phyloP scores from a whole-genome alignment of 2,113 vertebrate species.

The Kryptolebias marmoratus region DNA sequence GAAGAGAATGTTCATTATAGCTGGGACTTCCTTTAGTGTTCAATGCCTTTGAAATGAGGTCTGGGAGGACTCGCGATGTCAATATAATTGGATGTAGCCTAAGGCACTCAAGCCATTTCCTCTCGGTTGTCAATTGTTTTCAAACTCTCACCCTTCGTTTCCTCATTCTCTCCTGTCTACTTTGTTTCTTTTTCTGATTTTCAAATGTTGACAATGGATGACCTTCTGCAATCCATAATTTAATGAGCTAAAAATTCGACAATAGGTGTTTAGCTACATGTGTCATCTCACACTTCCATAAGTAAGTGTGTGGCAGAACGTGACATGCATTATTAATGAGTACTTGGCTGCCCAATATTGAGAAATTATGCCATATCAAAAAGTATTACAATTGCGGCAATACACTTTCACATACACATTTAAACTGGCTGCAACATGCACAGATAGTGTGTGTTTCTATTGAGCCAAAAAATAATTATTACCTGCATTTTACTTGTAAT shows the following conservation, averaged over 20 bases:
- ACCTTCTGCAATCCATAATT: slow-evolving; percentile 47
- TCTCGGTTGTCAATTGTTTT: slow-evolving; percentile 28
- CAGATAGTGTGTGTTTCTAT: no score
- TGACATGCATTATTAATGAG: slow-evolving; percentile 64
- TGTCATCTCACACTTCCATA: slow-evolving; percentile 38
- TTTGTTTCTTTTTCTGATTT: slow-evolving; percentile 13
- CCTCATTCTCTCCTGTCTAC: background rate
- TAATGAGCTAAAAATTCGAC: slow-evolving; percentile 51
- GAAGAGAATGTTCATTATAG: slow-evolving; percentile 17
- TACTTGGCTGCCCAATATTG: slow-evolving; percentile 41
- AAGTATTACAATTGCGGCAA: slow-evolving; percentile 43
- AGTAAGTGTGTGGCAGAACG: slow-evolving; percentile 56
- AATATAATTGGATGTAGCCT: slow-evolving; percentile 44
- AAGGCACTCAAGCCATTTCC: slow-evolving; percentile 34
- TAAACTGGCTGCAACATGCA: background rate
- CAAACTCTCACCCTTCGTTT: slow-evolving; percentile 24
- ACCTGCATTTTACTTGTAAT: background rate
- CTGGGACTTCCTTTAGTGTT: slow-evolving; percentile 37
- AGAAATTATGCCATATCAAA: slow-evolving; percentile 36
- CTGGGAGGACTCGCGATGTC: slow-evolving; percentile 37
- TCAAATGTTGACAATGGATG: slow-evolving; percentile 28
- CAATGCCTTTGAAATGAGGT: slow-evolving; percentile 27
- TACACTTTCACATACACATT: background rate
- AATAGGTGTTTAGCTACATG: slow-evolving; percentile 19
- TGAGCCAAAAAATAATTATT: background rate